Percentiles rank a stretch among this genome's conserved stretches.
Evolutionary conservation across 2,113 vertebrate species (phyloP).

Genomic region (Carollia perspicillata): DNA sequence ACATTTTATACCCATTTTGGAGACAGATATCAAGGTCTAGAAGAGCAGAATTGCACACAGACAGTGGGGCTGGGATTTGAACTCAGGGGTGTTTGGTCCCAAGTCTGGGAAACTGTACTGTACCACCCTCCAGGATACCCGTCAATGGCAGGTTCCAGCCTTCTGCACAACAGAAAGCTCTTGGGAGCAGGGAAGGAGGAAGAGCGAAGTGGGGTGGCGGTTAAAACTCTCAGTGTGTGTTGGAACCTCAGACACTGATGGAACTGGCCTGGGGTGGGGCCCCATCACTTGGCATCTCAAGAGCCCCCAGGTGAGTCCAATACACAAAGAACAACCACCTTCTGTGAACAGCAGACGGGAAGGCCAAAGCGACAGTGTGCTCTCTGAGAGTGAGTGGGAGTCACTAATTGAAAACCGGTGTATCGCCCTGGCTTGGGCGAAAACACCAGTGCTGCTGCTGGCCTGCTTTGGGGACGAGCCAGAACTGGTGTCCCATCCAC

Average conservation of each 20-base stretch:
- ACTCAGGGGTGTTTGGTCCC: not conserved
- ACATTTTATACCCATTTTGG: not conserved
- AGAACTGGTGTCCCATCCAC: not conserved
- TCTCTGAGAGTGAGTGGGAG: not conserved
- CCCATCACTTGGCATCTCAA: not conserved
- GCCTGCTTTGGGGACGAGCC: not conserved
- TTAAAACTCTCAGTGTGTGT: not conserved
- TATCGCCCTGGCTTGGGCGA: not conserved
- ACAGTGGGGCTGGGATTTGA: not conserved
- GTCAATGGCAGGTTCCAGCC: not conserved
- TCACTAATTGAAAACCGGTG: not conserved
- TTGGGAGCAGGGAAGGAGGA: not conserved
- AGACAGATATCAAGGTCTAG: not conserved
- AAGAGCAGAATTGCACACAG: not conserved
- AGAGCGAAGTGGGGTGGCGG: not conserved
- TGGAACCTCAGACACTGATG: not conserved
- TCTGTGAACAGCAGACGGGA: not conserved
- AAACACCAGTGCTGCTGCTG: not conserved
- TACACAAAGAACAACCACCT: not conserved
- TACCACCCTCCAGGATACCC: not conserved
- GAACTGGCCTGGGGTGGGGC: not conserved
- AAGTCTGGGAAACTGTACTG: too few species aligned
- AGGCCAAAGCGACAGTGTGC: not conserved
- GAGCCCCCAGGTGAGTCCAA: not conserved
- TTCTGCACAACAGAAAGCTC: not conserved